Evolutionary conservation across 2,888 invertebrate genomes (phyloP), one percentile per base, ranked within the genome.

Genomic region (Brachyopa scutellaris): DNA sequence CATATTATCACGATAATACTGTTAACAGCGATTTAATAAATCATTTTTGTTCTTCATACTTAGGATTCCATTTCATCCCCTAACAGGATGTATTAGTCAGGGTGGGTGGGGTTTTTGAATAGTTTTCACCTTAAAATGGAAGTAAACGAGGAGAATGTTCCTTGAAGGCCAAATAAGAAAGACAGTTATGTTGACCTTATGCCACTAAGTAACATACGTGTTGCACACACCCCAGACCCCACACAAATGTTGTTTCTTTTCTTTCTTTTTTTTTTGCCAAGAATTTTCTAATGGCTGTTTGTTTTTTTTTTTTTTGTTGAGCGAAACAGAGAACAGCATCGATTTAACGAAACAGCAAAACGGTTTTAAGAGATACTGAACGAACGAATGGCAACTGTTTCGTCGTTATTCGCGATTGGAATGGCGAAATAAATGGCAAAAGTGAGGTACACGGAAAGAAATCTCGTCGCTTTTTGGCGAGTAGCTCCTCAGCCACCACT

Each of bases 281-380:
- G 61, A 82, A 77, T 77, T 82, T 82, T 77, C 82, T 70, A 72
- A 82, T 82, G 49, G 40, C 45, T 47, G n/a, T n/a, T n/a, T n/a
- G n/a, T n/a, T n/a, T n/a, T n/a, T n/a, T n/a, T n/a, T n/a, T n/a
- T n/a, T n/a, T 42, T 57, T 40, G 23, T 33, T 62, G 3, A 64
- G 38, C 45, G 15, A 23, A 57, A 23, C 45, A 36, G 57, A 62
- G 51, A 59, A 64, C 42, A 66, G 59, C 59, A 33, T 66, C 70
- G 40, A 72, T 53, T 82, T 64, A 49, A 82, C 82, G 82, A 82
- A 70, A 47, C 8, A 42, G 2, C 21, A 49, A 57, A 36, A 70
- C 23, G 23, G 19, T 38, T 19, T 19, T 36, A 67, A 74, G 64
- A 59, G 66, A 53, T 55, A 72, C 77, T 82, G 13, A 72, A 82